Evolutionary conservation across 2,797 vertebrate genomes (phyloP).

Genomic region (Aselliscus stoliczkanus): DNA sequence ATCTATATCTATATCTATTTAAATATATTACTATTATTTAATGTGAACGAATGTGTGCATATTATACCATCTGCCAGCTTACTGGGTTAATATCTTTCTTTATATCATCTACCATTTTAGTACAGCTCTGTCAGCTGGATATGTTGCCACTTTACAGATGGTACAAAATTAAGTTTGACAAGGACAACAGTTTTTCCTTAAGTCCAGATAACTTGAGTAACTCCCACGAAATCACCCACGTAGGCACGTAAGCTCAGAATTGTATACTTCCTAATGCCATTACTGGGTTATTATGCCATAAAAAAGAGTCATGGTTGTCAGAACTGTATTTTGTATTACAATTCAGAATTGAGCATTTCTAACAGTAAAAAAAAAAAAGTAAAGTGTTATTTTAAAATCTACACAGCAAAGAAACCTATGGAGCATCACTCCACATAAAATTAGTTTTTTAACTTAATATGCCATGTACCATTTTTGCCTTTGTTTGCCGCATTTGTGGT

Average conservation of each 20-base stretch:
- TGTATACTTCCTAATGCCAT: background rate
- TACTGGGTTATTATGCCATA: background rate
- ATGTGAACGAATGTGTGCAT: background rate
- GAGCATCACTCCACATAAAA: background rate
- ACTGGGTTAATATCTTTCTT: background rate
- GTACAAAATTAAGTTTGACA: background rate
- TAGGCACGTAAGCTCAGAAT: background rate
- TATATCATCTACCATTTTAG: background rate
- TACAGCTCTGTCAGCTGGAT: background rate
- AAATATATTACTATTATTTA: too few species aligned
- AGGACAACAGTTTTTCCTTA: too few species aligned
- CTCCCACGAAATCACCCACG: fast-evolving
- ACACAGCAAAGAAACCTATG: background rate
- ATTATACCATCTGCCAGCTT: background rate
- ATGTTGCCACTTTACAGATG: background rate
- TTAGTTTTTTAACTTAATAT: background rate
- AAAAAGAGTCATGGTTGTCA: background rate
- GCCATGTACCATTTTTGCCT: background rate
- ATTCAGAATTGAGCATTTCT: background rate
- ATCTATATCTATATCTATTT: too few species aligned
- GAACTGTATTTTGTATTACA: background rate
- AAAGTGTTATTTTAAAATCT: background rate
- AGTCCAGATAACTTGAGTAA: background rate
- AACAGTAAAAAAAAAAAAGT: background rate
- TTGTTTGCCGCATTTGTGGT: background rate